Evolutionary conservation across 2,797 vertebrate genomes (phyloP).

Genomic region (Lithobates sylvaticus): DNA sequence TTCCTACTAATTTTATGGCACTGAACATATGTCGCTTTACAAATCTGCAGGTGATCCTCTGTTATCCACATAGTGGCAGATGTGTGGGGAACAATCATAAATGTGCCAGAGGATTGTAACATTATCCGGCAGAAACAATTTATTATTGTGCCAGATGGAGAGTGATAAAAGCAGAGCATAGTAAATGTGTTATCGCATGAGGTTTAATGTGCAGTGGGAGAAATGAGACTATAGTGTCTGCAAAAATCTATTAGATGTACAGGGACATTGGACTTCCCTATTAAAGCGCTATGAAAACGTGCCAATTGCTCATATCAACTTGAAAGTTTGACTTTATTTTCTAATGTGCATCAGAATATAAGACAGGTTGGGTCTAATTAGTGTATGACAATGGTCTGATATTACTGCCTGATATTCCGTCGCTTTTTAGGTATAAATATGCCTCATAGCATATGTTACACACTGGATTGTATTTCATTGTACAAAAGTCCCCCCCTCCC

Average conservation of each 20-base stretch:
- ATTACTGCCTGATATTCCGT: too few species aligned
- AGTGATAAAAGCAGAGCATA: neutral
- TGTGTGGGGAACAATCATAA: neutral
- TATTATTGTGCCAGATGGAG: constrained; percentile 15
- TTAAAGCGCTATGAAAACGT: neutral
- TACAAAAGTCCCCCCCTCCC: too few species aligned
- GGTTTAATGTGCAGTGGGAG: neutral
- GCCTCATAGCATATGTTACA: too few species aligned
- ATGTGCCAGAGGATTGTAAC: neutral
- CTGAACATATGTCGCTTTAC: neutral
- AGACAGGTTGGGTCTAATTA: too few species aligned
- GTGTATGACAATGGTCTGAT: too few species aligned
- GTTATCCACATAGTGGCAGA: neutral
- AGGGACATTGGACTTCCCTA: neutral
- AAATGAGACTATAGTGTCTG: neutral
- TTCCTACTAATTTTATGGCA: neutral
- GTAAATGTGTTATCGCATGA: neutral
- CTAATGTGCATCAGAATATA: too few species aligned
- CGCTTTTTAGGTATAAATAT: too few species aligned
- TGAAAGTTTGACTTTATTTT: too few species aligned
- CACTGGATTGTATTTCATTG: too few species aligned
- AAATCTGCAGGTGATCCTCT: constrained; percentile 4
- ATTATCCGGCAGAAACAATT: constrained; percentile 13
- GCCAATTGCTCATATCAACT: too few species aligned
- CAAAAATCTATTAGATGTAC: neutral